Conservation (phyloP, 2,888 invertebrate genomes). For the Palloptera scutellata region DNA sequence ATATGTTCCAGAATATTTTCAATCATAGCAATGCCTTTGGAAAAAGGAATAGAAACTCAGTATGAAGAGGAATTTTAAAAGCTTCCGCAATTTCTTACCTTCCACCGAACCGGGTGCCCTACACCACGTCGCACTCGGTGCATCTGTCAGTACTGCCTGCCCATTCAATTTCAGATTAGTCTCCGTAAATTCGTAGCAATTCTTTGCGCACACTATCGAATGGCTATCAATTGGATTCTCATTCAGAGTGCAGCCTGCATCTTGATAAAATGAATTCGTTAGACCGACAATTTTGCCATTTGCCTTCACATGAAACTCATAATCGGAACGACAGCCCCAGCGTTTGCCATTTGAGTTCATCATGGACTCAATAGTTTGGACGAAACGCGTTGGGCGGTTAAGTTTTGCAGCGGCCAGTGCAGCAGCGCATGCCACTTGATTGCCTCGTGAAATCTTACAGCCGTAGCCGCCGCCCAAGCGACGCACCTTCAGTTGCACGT, state of each 20-base stretch:
- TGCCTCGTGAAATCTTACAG: conserved; percentile 72
- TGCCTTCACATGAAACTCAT: conserved; percentile 71
- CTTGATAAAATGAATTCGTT: conserved; percentile 66
- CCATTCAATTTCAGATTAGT: conserved; percentile 72
- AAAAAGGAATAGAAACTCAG: too few relatives aligned
- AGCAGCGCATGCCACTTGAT: conserved; percentile 70
- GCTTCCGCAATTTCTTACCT: conserved; percentile 46
- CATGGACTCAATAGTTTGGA: conserved; percentile 74
- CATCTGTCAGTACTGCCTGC: conserved; percentile 72
- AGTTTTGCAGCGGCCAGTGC: conserved; percentile 71
- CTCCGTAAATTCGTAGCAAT: conserved; percentile 70
- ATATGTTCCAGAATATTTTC: conserved; percentile 75
- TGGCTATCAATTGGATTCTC: conserved; percentile 63
- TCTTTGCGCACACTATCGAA: conserved; percentile 56
- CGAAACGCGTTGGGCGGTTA: conserved; percentile 73
- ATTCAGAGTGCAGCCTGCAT: conserved; percentile 66
- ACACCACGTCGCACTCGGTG: conserved; percentile 73
- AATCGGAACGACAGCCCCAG: conserved; percentile 68
- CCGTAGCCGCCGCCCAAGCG: conserved; percentile 85
- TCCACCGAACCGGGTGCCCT: conserved; percentile 71
- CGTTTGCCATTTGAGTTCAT: conserved; percentile 76
- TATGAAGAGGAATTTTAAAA: too few relatives aligned
- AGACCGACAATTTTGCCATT: conserved; percentile 74
- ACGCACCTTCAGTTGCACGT: conserved; percentile 73
- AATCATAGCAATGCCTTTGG: conserved; percentile 67